phyloP scores from a whole-genome alignment of 2,888 invertebrate genomes.

The Timema podura region DNA sequence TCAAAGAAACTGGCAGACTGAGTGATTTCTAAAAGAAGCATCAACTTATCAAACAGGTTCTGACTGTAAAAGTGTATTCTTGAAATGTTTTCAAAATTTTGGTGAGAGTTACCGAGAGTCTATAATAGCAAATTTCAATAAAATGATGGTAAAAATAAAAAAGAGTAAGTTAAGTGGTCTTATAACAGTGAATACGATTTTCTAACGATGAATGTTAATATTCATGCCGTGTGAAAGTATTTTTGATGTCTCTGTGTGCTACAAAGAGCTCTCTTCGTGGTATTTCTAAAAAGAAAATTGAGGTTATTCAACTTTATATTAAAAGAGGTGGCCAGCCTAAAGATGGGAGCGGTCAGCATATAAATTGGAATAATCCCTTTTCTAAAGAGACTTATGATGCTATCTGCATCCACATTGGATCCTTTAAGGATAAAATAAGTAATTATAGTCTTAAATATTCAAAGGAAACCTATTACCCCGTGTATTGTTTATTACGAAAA shows the following conservation, averaged over 20 bases:
- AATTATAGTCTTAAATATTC: background rate
- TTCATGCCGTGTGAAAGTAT: conserved; percentile 1
- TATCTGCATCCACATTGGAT: background rate
- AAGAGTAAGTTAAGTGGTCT: conserved; percentile 2
- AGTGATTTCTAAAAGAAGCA: too few relatives aligned
- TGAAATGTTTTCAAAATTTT: too few relatives aligned
- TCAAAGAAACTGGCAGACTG: too few relatives aligned
- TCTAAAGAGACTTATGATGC: background rate
- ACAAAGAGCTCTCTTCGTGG: background rate
- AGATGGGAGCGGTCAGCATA: background rate
- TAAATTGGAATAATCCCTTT: background rate
- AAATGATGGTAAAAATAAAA: background rate
- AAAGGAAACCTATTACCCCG: background rate
- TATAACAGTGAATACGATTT: background rate
- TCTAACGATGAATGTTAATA: background rate
- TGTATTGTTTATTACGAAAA: too few relatives aligned
- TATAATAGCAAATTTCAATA: too few relatives aligned
- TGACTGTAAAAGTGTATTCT: too few relatives aligned
- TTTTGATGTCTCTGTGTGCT: background rate
- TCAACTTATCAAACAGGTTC: too few relatives aligned
- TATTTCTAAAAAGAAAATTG: background rate
- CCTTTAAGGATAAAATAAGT: background rate
- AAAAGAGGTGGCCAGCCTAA: background rate
- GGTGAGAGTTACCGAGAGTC: too few relatives aligned
- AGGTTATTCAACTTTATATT: background rate